Percentiles rank a stretch among this genome's conserved stretches.
phyloP scores from a whole-genome alignment of 2,797 vertebrate species.

The Potorous gilbertii region DNA sequence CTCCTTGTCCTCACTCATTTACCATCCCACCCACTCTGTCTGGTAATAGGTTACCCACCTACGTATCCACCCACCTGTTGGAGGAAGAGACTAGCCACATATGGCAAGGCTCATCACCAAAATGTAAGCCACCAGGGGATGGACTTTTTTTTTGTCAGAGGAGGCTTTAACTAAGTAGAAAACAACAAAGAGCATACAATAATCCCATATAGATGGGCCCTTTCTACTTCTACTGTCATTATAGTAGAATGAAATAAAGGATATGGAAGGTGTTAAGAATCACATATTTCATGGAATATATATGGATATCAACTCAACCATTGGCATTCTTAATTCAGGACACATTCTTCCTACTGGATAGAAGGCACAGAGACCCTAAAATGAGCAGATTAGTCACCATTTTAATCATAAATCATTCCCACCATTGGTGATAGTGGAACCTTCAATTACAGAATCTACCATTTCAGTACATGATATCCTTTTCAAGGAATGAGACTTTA shows the following conservation, averaged over 20 bases:
- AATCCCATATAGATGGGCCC: not conserved
- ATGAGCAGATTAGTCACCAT: not conserved
- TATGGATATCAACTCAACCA: not conserved
- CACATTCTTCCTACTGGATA: not conserved
- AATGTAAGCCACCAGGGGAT: not conserved
- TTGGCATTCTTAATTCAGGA: not conserved
- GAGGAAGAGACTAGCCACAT: not conserved
- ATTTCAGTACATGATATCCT: not conserved
- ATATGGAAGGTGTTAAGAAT: not conserved
- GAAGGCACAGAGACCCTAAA: not conserved
- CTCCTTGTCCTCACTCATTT: not conserved
- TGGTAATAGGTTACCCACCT: not conserved
- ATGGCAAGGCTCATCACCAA: not conserved
- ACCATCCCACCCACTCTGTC: not conserved
- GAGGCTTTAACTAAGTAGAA: not conserved
- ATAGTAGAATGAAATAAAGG: not conserved
- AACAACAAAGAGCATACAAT: not conserved
- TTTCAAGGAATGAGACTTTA: not conserved
- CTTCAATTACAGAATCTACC: not conserved
- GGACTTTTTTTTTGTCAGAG: not conserved
- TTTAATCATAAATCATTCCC: not conserved
- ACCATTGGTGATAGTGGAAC: not conserved
- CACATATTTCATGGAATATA: not conserved
- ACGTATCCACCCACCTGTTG: no score
- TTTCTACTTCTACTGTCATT: not conserved